A percentile compares a stretch with the other conserved stretches of the same genome.
Evolutionary conservation across 1,140 invertebrate species (phyloP).

Genomic region (Bombus affinis): DNA sequence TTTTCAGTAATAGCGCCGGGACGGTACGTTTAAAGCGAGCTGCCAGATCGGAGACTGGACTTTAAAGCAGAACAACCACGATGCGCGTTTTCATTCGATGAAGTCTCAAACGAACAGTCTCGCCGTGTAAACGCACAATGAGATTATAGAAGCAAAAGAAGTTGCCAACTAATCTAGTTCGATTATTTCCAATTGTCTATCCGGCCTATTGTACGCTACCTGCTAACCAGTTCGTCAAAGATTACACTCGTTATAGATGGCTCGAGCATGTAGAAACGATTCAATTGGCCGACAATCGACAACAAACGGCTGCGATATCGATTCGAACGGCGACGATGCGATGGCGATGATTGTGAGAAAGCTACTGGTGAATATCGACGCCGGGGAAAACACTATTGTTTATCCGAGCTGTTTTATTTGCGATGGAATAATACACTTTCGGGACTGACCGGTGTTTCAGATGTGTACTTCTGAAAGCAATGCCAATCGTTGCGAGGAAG

Average conservation of each 20-base stretch:
- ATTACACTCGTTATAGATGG: not conserved
- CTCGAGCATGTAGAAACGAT: not conserved
- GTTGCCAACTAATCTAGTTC: not conserved
- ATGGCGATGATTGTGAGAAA: too few species aligned
- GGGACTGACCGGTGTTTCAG: not conserved
- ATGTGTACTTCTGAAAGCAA: not conserved
- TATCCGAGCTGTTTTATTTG: constrained; percentile 10
- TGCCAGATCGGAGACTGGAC: not conserved
- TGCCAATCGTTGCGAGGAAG: not conserved
- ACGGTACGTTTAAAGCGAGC: not conserved
- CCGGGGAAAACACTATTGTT: too few species aligned
- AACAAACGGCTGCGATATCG: not conserved
- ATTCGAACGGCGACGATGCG: not conserved
- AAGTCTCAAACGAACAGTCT: not conserved
- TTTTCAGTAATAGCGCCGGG: not conserved
- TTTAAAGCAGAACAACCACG: constrained; percentile 11
- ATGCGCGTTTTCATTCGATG: not conserved
- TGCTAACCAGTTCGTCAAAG: not conserved
- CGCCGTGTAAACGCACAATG: not conserved
- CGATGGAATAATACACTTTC: constrained; percentile 4
- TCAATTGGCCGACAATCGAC: not conserved
- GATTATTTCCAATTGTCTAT: not conserved
- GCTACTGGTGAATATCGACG: not conserved
- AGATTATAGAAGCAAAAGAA: not conserved
- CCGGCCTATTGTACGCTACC: not conserved